Conservation (phyloP, 2,888 invertebrate species). For the Seira ritae region DNA sequence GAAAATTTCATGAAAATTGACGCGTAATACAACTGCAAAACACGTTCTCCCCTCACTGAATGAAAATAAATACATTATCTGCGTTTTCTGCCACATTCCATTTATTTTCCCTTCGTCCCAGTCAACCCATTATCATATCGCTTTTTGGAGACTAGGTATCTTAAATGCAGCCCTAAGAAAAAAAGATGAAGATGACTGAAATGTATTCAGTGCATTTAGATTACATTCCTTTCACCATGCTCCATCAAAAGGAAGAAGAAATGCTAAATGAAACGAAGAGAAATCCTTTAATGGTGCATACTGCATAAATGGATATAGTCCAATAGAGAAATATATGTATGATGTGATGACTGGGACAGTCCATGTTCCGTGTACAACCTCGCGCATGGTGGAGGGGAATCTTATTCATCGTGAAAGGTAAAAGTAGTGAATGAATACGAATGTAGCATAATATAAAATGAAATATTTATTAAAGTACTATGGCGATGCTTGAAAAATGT, state of each 20-base stretch:
- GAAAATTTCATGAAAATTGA: not conserved
- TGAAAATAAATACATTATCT: slow-evolving; percentile 13
- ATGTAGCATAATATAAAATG: not conserved
- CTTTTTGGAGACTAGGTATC: not conserved
- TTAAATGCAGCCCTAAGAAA: not conserved
- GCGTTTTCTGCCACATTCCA: slow-evolving; percentile 4
- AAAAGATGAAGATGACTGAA: not conserved
- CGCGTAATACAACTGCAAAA: not conserved
- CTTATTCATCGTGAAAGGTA: not conserved
- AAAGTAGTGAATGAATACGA: not conserved
- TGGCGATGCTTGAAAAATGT: too few relatives aligned
- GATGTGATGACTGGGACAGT: not conserved
- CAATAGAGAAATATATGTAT: not conserved
- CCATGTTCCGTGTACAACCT: not conserved
- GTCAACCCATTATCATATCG: slow-evolving; percentile 9
- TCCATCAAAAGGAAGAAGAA: not conserved
- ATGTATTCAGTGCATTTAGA: slow-evolving; percentile 16
- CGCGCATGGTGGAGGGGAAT: not conserved
- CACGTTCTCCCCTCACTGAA: not conserved
- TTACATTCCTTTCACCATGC: not conserved
- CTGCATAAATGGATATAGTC: not conserved
- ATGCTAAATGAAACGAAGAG: not conserved
- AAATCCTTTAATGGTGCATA: slow-evolving; percentile 7
- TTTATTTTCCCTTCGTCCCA: not conserved
- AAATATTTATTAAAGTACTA: not conserved